Percentiles rank a stretch among this genome's conserved stretches.
Evolutionary conservation across 2,797 vertebrate species (phyloP).

Genomic region (Rhinoraja longicauda): DNA sequence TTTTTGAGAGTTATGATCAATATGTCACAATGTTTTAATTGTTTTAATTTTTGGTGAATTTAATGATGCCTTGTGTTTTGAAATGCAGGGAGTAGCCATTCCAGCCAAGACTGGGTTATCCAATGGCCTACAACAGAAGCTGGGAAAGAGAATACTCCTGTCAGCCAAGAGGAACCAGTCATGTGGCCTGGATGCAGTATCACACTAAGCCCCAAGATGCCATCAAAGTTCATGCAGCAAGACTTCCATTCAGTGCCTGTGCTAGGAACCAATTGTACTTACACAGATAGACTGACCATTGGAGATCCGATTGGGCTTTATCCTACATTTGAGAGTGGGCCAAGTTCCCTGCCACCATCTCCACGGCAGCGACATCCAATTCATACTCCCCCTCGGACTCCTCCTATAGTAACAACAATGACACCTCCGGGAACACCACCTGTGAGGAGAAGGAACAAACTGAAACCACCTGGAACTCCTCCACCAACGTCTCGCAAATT

Average conservation of each 20-base stretch:
- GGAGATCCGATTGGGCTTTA: constrained; percentile 60
- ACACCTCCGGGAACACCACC: constrained; percentile 83
- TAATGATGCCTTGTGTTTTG: background rate
- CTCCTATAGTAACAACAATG: constrained; percentile 80
- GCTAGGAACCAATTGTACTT: constrained; percentile 59
- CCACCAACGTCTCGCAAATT: constrained; percentile 87
- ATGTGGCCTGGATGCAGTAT: constrained; percentile 82
- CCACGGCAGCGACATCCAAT: constrained; percentile 82
- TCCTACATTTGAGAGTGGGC: constrained; percentile 64
- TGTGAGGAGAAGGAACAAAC: constrained; percentile 76
- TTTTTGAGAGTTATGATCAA: background rate
- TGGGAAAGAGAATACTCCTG: constrained; percentile 82
- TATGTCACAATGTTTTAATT: background rate
- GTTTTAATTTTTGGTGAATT: background rate
- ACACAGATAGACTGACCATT: constrained; percentile 76
- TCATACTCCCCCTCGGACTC: constrained; percentile 83
- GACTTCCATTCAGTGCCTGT: constrained; percentile 69
- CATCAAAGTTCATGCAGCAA: constrained; percentile 77
- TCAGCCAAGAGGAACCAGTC: constrained; percentile 66
- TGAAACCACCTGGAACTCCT: constrained; percentile 85
- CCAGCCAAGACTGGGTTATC: constrained; percentile 94
- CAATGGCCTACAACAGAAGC: constrained; percentile 87
- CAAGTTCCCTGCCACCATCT: constrained; percentile 83
- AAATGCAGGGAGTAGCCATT: constrained; percentile 69
- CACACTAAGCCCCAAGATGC: constrained; percentile 80